Evolutionary conservation across 2,113 vertebrate genomes (phyloP).

Genomic region (Candoia aspera): DNA sequence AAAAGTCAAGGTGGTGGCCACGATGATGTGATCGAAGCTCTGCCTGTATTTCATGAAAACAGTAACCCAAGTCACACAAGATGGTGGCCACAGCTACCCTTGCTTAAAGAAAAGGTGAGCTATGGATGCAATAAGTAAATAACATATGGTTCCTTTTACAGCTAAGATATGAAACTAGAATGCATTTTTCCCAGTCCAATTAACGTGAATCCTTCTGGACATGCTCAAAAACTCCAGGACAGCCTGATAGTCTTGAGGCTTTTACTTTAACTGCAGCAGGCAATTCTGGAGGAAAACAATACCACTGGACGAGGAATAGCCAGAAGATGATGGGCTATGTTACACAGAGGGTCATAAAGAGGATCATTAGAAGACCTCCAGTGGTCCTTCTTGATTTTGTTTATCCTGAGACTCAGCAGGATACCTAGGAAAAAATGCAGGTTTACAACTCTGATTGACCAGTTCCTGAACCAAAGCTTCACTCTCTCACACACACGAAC

Average conservation of each 20-base stretch:
- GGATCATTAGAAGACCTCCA: neutral
- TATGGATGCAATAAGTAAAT: neutral
- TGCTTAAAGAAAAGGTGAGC: neutral
- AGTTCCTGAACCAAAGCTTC: neutral
- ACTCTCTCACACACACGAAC: neutral
- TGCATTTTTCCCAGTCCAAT: neutral
- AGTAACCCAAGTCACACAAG: too few relatives aligned
- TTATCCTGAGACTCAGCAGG: neutral
- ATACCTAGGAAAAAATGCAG: neutral
- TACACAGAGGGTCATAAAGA: neutral
- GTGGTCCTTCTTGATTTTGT: neutral
- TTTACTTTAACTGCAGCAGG: neutral
- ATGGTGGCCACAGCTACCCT: too few relatives aligned
- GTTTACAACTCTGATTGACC: neutral
- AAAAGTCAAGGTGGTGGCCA: neutral
- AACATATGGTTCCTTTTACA: neutral
- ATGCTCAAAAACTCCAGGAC: neutral
- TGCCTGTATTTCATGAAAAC: neutral
- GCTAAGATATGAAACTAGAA: neutral
- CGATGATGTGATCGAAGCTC: neutral
- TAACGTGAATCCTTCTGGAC: neutral
- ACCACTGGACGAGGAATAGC: neutral
- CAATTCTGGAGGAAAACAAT: neutral
- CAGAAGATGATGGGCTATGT: neutral
- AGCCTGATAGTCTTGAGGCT: neutral